A percentile compares a stretch with the other conserved stretches of the same genome.
phyloP scores from a whole-genome alignment of 1,140 invertebrate genomes.

The Drosophila chauvacae region DNA sequence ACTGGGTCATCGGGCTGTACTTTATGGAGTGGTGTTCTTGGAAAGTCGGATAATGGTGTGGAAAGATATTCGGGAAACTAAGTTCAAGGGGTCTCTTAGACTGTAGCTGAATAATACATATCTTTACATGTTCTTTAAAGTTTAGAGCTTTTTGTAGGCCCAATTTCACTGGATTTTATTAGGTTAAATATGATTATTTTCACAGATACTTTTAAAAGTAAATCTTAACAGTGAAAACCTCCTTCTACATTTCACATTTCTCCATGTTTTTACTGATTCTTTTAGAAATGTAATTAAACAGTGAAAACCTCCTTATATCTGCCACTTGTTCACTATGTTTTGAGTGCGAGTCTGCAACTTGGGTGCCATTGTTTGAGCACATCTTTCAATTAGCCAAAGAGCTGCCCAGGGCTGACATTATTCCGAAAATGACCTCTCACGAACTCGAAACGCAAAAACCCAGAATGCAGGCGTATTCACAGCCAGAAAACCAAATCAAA shows the following conservation, averaged over 20 bases:
- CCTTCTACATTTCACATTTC: too few species aligned
- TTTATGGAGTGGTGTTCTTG: slow-evolving; percentile 16
- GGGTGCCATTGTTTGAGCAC: not conserved
- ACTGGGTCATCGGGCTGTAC: slow-evolving; percentile 59
- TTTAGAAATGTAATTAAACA: not conserved
- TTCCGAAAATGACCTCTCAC: slow-evolving; percentile 35
- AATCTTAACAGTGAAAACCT: not conserved
- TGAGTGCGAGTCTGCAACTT: not conserved
- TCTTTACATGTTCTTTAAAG: not conserved
- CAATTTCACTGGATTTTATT: not conserved
- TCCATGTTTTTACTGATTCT: not conserved
- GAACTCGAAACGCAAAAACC: slow-evolving; percentile 33
- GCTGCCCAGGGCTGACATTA: slow-evolving; percentile 17
- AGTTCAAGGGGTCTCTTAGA: slow-evolving; percentile 6
- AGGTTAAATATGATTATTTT: not conserved
- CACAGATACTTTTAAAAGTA: not conserved
- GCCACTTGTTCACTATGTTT: not conserved
- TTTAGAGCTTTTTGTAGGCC: too few species aligned
- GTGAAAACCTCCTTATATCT: not conserved
- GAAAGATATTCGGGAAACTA: not conserved
- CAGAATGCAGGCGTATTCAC: slow-evolving; percentile 75
- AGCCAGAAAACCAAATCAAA: slow-evolving; percentile 51
- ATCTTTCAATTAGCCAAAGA: slow-evolving; percentile 22
- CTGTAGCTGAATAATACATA: not conserved
- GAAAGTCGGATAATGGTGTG: slow-evolving; percentile 1